Base-by-base conservation (phyloP, 2,113 vertebrate species). In the Rhegmatorhina hoffmannsi region DNA sequence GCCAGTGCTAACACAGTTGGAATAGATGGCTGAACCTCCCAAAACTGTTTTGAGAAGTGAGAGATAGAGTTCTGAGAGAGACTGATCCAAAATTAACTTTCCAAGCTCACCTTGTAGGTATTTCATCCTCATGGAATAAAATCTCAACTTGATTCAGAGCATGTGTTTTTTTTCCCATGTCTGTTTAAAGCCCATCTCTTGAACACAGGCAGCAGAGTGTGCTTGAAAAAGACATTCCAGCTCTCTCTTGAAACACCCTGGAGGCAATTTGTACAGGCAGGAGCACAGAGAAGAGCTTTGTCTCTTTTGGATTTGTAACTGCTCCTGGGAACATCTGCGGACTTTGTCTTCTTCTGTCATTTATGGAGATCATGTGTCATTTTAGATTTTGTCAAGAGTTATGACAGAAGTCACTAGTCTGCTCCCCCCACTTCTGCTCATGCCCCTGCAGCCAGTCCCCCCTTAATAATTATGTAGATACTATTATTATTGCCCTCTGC, bases 221-320 rank as follows among this genome's bases (percentile, higher is more conserved):
- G 79, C 93, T 96, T 97, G 92, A 88, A 95, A 95, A 93, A 93
- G 93, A 88, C 85, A 95, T 94, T 94, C 76, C 93, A 64, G 3
- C 64, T 88, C 77, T 68, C 94, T 92, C 75, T 86, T 0, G 34
- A 56, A 97, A 96, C 58, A 96, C 92, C 90, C 95, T 6, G 64
- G 93, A 84, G 92, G 92, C 93, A 94, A 87, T 96, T 96, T 93
- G 69, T 92, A 95, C 88, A 92, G 90, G 86, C 92, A 90, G 60
- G 55, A 95, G 56, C 59, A 92, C 72, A 97, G 79, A 87, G 92
- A 92, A 83, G 81, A 93, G 88, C 93, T 96, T 95, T 90, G 88
- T 94, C 93, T 95, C 90, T 83, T 95, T 83, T 81, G 82, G 79
- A 91, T 90, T 94, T 95, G 40, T 85, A 82, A 85, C 34, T 55